Evolutionary conservation across 2,797 vertebrate species (phyloP).

Genomic region (Poecilia wingei): DNA sequence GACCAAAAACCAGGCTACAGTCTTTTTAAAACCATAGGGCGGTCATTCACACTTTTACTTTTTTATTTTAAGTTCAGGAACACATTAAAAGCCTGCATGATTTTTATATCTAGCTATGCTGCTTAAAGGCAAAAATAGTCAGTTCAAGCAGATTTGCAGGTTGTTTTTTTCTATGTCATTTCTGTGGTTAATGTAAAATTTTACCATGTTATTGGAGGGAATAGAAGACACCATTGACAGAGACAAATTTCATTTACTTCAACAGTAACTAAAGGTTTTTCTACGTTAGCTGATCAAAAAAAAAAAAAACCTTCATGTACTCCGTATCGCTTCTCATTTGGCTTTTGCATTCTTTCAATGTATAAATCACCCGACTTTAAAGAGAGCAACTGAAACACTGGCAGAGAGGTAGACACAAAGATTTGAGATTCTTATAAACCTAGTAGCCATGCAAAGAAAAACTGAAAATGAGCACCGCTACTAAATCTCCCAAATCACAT

Average conservation of each 20-base stretch:
- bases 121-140: neutral
- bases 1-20: neutral
- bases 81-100: neutral
- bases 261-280: neutral
- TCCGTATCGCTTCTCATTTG: neutral
- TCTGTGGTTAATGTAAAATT: neutral
- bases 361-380: neutral
- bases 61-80: neutral
- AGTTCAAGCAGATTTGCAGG: neutral
- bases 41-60: neutral
- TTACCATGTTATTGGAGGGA: neutral
- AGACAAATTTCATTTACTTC: neutral
- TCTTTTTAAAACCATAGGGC: neutral
- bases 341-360: neutral
- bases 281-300: neutral
- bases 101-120: slow-evolving; percentile 2
- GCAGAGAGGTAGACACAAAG: slow-evolving; percentile 6
- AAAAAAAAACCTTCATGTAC: neutral
- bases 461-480: neutral
- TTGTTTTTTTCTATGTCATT: neutral
- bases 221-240: neutral
- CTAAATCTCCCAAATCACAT: neutral
- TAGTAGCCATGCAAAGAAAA: neutral
- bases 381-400: neutral
- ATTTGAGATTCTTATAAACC: neutral